phyloP scores from a whole-genome alignment of 2,797 vertebrate genomes.

The Selene dorsalis region DNA sequence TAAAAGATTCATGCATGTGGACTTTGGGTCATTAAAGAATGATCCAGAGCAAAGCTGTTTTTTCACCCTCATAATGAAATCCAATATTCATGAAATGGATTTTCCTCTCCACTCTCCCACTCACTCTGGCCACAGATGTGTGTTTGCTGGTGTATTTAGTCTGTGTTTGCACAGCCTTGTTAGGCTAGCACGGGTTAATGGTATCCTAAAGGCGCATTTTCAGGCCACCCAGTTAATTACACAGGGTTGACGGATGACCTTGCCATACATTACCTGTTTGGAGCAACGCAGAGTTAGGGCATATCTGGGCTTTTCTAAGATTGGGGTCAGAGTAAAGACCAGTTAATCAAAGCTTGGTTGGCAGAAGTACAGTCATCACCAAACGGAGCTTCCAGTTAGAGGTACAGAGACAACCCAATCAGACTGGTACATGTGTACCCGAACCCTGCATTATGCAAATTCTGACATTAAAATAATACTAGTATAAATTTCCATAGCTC shows the following conservation, averaged over 20 bases:
- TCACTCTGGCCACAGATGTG: conserved; percentile 56
- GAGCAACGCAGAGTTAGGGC: conserved; percentile 46
- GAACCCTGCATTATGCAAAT: conserved; percentile 30
- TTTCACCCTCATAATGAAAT: conserved; percentile 83
- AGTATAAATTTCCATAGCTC: not conserved
- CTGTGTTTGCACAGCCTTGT: conserved; percentile 74
- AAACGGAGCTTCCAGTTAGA: conserved; percentile 21
- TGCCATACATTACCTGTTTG: conserved; percentile 67
- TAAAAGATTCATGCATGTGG: conserved; percentile 86
- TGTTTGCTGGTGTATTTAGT: conserved; percentile 76
- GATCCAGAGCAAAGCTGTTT: conserved; percentile 81
- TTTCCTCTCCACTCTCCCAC: conserved; percentile 67
- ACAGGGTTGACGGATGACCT: conserved; percentile 74
- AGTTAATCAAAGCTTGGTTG: conserved; percentile 77
- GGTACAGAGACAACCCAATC: conserved; percentile 16
- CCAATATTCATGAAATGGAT: conserved; percentile 85
- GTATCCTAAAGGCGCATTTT: conserved; percentile 77
- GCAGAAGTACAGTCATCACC: conserved; percentile 4
- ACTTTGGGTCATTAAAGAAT: conserved; percentile 86
- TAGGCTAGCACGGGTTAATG: conserved; percentile 80
- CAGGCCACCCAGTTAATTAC: conserved; percentile 76
- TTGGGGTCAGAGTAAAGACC: conserved; percentile 68
- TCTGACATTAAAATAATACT: conserved; percentile 40
- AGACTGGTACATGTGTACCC: conserved; percentile 19
- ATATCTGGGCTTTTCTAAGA: conserved; percentile 61